A percentile compares a stretch with the other conserved stretches of the same genome.
These are phyloP conservation scores for Bucco capensis DNA, from an alignment of 2,113 vertebrate genomes.

Conservation along the genomic window DNA sequence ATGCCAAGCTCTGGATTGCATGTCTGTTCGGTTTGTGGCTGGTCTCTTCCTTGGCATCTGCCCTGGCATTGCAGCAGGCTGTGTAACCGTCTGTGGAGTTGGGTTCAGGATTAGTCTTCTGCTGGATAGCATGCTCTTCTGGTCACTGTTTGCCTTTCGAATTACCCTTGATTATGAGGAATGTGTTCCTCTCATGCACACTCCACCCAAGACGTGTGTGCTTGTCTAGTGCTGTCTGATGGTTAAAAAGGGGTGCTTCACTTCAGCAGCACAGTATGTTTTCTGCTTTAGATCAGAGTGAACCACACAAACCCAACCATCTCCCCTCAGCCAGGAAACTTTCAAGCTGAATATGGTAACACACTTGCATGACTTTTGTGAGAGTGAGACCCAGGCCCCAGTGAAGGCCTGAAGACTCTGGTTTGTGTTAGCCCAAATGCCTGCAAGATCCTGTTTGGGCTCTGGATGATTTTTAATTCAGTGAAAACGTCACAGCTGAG, in stretches of 20 bases:
- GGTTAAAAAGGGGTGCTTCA: not conserved
- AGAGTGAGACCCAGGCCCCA: too few species aligned
- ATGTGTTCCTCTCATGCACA: slow-evolving; percentile 54
- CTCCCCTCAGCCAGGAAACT: not conserved
- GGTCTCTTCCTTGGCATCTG: slow-evolving; percentile 82
- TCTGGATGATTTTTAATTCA: slow-evolving; percentile 1
- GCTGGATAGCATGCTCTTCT: slow-evolving; percentile 70
- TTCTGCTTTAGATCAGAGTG: slow-evolving; percentile 19
- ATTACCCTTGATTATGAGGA: slow-evolving; percentile 80
- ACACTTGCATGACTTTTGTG: not conserved
- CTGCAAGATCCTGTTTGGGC: not conserved
- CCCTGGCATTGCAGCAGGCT: slow-evolving; percentile 80
- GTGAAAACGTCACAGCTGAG: not conserved
- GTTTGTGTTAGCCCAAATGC: not conserved
- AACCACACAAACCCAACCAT: not conserved
- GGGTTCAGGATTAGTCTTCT: slow-evolving; percentile 80
- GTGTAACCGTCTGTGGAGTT: slow-evolving; percentile 76
- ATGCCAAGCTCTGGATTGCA: slow-evolving; percentile 85
- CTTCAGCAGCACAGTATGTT: not conserved
- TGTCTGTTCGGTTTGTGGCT: slow-evolving; percentile 78
- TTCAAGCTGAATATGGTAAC: slow-evolving; percentile 2
- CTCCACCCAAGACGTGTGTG: slow-evolving; percentile 27
- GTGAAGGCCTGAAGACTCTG: not conserved
- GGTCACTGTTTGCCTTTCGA: slow-evolving; percentile 79
- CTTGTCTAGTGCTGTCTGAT: not conserved